phyloP scores from a whole-genome alignment of 2,113 vertebrate species.

The Rhinopithecus roxellana region DNA sequence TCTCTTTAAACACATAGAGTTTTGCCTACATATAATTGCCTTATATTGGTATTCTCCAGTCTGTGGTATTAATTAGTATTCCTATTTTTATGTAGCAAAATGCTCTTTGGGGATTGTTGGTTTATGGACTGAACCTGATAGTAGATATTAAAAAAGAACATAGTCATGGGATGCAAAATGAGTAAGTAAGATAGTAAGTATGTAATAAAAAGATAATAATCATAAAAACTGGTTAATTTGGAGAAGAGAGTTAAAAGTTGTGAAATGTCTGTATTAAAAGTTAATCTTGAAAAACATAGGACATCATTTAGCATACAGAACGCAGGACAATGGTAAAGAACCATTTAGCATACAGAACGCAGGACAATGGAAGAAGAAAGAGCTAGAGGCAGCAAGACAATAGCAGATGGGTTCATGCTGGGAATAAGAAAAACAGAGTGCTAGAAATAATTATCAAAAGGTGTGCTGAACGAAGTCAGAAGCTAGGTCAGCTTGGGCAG shows the following conservation, averaged over 20 bases:
- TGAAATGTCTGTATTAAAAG: background rate
- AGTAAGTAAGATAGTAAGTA: background rate
- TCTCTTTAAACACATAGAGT: background rate
- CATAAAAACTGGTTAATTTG: background rate
- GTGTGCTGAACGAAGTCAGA: background rate
- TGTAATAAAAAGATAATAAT: background rate
- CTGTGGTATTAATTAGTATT: background rate
- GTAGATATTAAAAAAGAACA: background rate
- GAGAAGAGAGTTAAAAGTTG: background rate
- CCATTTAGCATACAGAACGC: background rate
- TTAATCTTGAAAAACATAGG: constrained; percentile 14
- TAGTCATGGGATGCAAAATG: background rate
- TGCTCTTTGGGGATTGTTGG: background rate
- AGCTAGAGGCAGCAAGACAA: background rate
- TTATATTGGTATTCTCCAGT: background rate
- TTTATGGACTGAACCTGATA: background rate
- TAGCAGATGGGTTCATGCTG: background rate
- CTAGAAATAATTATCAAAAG: background rate
- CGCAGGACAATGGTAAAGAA: background rate
- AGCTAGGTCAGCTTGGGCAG: background rate
- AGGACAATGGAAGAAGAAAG: background rate
- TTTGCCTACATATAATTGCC: background rate
- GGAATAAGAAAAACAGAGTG: background rate
- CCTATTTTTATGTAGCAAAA: background rate
- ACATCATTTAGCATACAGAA: background rate